Evolutionary conservation across 2,888 invertebrate genomes (phyloP).

Genomic region (Tiliacea citrago): DNA sequence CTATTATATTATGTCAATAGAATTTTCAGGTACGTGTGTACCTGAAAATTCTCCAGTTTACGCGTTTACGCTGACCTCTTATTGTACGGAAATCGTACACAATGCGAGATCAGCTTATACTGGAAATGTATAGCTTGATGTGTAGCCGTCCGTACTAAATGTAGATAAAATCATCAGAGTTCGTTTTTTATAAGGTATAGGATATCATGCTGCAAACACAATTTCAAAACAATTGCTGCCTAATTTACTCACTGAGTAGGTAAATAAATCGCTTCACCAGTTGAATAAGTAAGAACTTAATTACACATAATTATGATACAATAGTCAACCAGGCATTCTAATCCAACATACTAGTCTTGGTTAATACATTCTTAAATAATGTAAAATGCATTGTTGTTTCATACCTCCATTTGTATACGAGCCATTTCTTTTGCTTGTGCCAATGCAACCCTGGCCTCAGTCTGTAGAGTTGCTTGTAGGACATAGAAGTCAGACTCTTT

Average conservation of each 20-base stretch:
- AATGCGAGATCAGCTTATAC: no score
- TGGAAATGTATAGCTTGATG: no score
- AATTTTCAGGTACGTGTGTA: no score
- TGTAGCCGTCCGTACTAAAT: no score
- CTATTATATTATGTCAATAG: not conserved
- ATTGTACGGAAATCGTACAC: no score
- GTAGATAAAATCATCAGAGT: not conserved
- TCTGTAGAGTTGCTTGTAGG: constrained; percentile 95
- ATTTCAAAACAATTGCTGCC: not conserved
- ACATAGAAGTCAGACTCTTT: constrained; percentile 95
- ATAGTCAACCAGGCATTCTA: constrained; percentile 21
- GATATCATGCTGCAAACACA: not conserved
- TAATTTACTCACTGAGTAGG: not conserved
- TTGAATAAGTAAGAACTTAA: constrained; percentile 20
- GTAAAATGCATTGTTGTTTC: not conserved
- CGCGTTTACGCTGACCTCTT: no score
- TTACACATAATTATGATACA: constrained; percentile 27
- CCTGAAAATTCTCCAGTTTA: no score
- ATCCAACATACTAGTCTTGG: not conserved
- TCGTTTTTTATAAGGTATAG: not conserved
- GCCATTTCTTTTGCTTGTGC: constrained; percentile 98
- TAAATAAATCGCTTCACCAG: not conserved
- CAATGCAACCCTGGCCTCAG: constrained; percentile 96
- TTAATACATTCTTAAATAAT: constrained; percentile 16
- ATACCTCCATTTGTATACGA: constrained; percentile 96